phyloP scores from a whole-genome alignment of 2,797 vertebrate species.

The Phrynocephalus guinanensis region DNA sequence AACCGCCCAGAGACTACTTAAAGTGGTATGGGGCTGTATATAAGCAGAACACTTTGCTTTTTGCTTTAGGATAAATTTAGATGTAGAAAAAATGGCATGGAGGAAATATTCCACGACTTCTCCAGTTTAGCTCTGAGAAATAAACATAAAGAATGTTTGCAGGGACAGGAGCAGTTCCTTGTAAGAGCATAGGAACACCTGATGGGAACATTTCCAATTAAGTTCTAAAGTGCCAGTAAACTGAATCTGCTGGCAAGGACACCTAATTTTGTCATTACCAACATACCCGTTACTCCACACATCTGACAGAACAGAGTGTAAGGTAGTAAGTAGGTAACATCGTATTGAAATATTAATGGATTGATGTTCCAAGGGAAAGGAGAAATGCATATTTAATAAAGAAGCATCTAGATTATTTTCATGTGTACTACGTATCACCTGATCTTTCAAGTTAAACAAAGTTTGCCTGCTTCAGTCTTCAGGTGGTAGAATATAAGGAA shows the following conservation, averaged over 20 bases:
- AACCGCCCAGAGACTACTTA: no score
- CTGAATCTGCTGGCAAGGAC: slow-evolving; percentile 18
- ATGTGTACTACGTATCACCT: slow-evolving; percentile 57
- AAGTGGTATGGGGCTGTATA: no score
- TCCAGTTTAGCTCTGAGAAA: background rate
- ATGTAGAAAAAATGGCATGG: background rate
- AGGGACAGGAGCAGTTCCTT: background rate
- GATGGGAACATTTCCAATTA: slow-evolving; percentile 27
- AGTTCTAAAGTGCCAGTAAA: background rate
- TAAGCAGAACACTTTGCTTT: no score
- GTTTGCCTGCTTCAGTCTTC: slow-evolving; percentile 32
- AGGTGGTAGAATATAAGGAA: slow-evolving; percentile 30
- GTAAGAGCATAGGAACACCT: background rate
- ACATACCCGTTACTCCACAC: slow-evolving; percentile 9
- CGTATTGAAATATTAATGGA: slow-evolving; percentile 68
- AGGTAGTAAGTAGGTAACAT: slow-evolving; percentile 57
- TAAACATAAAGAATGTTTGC: background rate
- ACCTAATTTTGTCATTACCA: slow-evolving; percentile 19
- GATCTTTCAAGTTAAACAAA: slow-evolving; percentile 53
- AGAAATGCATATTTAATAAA: slow-evolving; percentile 65
- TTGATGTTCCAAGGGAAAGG: slow-evolving; percentile 52
- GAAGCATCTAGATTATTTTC: slow-evolving; percentile 54
- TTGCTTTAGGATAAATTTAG: background rate
- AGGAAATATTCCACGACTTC: background rate
- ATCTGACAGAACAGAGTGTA: slow-evolving; percentile 47